phyloP scores from a whole-genome alignment of 2,888 invertebrate genomes.

The Sphaeridia pumilis region DNA sequence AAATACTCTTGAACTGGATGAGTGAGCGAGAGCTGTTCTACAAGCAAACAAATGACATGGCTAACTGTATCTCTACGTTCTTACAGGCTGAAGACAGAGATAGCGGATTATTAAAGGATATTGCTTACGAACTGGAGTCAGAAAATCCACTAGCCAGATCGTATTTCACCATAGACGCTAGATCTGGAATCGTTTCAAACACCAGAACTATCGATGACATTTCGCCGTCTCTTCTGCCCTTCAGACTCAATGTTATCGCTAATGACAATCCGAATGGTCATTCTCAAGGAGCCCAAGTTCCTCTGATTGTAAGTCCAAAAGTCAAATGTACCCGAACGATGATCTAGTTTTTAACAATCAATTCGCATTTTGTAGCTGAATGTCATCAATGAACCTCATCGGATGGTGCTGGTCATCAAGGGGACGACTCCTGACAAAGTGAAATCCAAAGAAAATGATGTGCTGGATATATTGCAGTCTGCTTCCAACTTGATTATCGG shows the following conservation, averaged over 20 bases:
- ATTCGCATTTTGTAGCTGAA: slow-evolving; percentile 57
- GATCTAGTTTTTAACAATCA: too few species aligned
- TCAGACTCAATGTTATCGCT: slow-evolving; percentile 60
- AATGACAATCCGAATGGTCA: slow-evolving; percentile 54
- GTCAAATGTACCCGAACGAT: background rate
- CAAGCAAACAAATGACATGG: too few species aligned
- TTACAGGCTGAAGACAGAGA: slow-evolving; percentile 69
- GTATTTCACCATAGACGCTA: slow-evolving; percentile 60
- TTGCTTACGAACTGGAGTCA: slow-evolving; percentile 50
- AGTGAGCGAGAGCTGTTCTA: too few species aligned
- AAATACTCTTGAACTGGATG: too few species aligned
- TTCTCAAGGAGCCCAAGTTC: slow-evolving; percentile 32
- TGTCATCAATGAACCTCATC: slow-evolving; percentile 61
- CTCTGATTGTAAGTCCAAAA: slow-evolving; percentile 30
- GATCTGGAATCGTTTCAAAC: slow-evolving; percentile 64
- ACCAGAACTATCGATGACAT: slow-evolving; percentile 59
- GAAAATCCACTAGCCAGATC: slow-evolving; percentile 45
- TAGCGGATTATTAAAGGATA: slow-evolving; percentile 65
- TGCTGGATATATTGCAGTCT: slow-evolving; percentile 55
- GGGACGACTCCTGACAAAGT: slow-evolving; percentile 62
- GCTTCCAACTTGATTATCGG: slow-evolving; percentile 64
- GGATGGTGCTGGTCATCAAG: slow-evolving; percentile 64
- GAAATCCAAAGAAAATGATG: slow-evolving; percentile 45
- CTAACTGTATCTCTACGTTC: too few species aligned
- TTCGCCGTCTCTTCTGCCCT: slow-evolving; percentile 52